Evolutionary conservation across 2,113 vertebrate genomes (phyloP), one percentile per base, ranked within the genome.

Genomic region (Odontesthes bonariensis): DNA sequence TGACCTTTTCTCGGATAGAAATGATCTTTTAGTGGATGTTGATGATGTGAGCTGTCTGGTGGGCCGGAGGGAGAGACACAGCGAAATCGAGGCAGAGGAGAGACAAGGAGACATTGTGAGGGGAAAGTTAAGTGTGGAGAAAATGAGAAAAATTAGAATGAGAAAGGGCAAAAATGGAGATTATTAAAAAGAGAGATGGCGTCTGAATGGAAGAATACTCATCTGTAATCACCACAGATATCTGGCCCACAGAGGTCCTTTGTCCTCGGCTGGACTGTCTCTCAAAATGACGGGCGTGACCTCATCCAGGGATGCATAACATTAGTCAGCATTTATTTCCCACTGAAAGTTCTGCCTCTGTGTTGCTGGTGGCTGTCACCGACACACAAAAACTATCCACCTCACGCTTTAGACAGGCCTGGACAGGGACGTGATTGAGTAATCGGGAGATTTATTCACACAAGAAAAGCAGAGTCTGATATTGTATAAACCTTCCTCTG

Each of bases 1-100:
- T 69, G 65, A 83, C 86, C 78, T 79, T 71, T 65, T 61, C 54
- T 32, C 1, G 80, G 70, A 83, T 65, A 66, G 72, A 78, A 87
- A 79, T 77, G 19, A 87, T 86, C 82, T 84, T 81, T 90, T 84
- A 86, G 88, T 89, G 79, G 84, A 91, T 80, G 85, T 62, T 88
- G 89, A 91, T 91, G 83, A 90, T 88, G 81, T 87, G 69, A 65
- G 73, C 85, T 84, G 77, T 85, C 87, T 62, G 2, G 42, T 63
- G 27, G 55, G 75, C 76, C 61, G 75, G 72, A 69, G 5, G 52
- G 35, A 35, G 67, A 51, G 60, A 68, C 35, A 9, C 32, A 40
- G 56, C 51, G 44, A 49, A 47, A 69, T 22, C 8, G 47, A 42
- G 52, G 19, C 57, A 13, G 51, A 62, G 42, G 23, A 72, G 47